Evolutionary conservation across 1,140 invertebrate species (phyloP), one percentile per base, ranked within the genome.

Genomic region (Macrocentrus cingulum): DNA sequence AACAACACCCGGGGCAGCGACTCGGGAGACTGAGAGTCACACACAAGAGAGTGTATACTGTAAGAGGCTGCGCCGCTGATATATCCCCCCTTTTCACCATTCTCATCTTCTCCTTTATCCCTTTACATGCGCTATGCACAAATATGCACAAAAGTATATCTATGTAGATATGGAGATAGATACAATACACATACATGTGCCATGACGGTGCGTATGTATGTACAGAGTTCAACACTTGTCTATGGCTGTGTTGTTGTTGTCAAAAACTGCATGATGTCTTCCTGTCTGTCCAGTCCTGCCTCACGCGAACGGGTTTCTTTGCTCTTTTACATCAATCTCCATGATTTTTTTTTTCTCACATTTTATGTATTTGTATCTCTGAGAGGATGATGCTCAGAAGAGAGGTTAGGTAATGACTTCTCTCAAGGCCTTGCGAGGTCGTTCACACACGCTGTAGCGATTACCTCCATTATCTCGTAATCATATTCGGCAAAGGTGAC

Each of bases 301-400:
- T 19, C 32, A 36, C 18, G 36, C 32, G 49, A 51, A 51, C 49
- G 49, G 49, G 52, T 54, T 54, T 54, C 39, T 44, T 54, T 39
- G 9, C 19, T 39, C 16, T 42, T 15, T 42, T 45, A 54, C 37
- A 44, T 54, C 23, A 44, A 44, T 44, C 41, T 39, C 36, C 36
- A 15, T 39, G 36, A 8, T 13, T 15, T 15, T 39, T 39, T 39
- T 15, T 39, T 34, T 11, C 29, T 11, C 11, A 7, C 29, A 34
- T 34, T 34, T 34, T 11, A 34, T 34, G 29, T 34, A 11, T n/a
- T n/a, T n/a, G n/a, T n/a, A 39, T 39, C 3, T 39, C 13, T 39
- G 36, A 39, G 11, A 39, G 15, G 7, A 13, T 11, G 36, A 29
- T 29, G 9, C 9, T 5, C 9, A 29, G 9, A 4, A 4, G 36